Percentiles rank a stretch among this genome's conserved stretches.
Evolutionary conservation across 1,140 invertebrate species (phyloP).

Genomic region (Pollicipes pollicipes): DNA sequence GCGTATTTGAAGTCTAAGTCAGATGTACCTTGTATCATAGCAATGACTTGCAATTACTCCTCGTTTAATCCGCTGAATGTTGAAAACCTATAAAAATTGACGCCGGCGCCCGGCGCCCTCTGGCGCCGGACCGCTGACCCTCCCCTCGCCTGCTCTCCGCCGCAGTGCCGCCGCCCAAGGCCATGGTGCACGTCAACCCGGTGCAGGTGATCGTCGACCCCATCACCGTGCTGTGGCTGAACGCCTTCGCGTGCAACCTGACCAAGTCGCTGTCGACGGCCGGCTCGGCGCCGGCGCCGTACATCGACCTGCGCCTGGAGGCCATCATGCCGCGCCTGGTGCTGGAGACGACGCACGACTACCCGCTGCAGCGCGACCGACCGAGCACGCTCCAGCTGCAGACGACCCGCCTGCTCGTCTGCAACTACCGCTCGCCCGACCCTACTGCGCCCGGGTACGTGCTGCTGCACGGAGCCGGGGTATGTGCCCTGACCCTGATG

Average conservation of each 20-base stretch:
- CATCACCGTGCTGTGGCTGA: constrained; percentile 73
- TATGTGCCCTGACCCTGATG: too few relatives aligned
- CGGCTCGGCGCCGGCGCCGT: constrained; percentile 34
- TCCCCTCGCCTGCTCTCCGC: constrained; percentile 20
- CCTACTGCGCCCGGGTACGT: constrained; percentile 25
- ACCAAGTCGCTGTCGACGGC: not conserved
- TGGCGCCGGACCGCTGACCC: too few relatives aligned
- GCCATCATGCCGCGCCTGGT: constrained; percentile 52
- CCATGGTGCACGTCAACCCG: constrained; percentile 78
- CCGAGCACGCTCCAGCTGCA: constrained; percentile 63
- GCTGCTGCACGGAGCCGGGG: too few relatives aligned
- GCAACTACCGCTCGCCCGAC: constrained; percentile 43
- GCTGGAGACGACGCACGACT: constrained; percentile 10
- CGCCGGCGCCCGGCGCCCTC: too few relatives aligned
- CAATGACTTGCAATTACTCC: too few relatives aligned
- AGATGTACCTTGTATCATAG: too few relatives aligned
- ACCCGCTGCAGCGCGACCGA: constrained; percentile 50
- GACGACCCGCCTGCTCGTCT: constrained; percentile 55
- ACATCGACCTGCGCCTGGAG: constrained; percentile 72
- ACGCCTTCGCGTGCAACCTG: constrained; percentile 78
- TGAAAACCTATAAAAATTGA: too few relatives aligned
- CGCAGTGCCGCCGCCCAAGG: constrained; percentile 69
- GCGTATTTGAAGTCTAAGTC: too few relatives aligned
- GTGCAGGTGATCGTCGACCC: constrained; percentile 67
- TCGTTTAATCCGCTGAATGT: too few relatives aligned